Evolutionary conservation across 2,113 vertebrate species (phyloP).

Genomic region (Melanocharis versteri): DNA sequence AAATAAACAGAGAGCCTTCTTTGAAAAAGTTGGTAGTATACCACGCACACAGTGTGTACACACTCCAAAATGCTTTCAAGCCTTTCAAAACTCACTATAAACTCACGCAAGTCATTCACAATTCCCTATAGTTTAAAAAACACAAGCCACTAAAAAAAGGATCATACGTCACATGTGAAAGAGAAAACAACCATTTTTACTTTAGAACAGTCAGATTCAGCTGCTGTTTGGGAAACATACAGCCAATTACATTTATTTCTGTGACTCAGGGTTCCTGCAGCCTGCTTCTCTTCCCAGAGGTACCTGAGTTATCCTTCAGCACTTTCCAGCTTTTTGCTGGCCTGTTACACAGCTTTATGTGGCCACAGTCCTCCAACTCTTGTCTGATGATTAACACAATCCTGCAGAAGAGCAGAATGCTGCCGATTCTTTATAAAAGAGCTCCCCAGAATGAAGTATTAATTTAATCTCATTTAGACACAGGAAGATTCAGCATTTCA

Average conservation of each 20-base stretch:
- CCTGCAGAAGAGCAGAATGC: neutral
- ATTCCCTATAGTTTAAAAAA: neutral
- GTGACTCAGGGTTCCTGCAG: neutral
- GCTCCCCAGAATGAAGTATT: neutral
- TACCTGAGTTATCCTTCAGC: neutral
- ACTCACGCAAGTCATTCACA: neutral
- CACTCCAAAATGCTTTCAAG: neutral
- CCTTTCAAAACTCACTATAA: neutral
- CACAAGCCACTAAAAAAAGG: neutral
- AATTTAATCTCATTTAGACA: neutral
- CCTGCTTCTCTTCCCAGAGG: neutral
- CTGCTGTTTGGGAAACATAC: neutral
- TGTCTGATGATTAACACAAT: neutral
- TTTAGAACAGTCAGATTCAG: neutral
- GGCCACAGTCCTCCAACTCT: neutral
- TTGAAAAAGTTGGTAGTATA: neutral
- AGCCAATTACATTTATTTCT: neutral
- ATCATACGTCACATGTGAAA: rapidly evolving
- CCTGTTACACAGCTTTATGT: neutral
- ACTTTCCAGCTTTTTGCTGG: neutral
- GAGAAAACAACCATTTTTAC: neutral
- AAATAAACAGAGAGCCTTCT: neutral
- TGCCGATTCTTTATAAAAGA: neutral
- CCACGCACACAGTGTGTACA: neutral
- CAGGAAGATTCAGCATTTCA: neutral